Base-by-base conservation (phyloP, 2,888 invertebrate genomes). In the Spisula solida region DNA sequence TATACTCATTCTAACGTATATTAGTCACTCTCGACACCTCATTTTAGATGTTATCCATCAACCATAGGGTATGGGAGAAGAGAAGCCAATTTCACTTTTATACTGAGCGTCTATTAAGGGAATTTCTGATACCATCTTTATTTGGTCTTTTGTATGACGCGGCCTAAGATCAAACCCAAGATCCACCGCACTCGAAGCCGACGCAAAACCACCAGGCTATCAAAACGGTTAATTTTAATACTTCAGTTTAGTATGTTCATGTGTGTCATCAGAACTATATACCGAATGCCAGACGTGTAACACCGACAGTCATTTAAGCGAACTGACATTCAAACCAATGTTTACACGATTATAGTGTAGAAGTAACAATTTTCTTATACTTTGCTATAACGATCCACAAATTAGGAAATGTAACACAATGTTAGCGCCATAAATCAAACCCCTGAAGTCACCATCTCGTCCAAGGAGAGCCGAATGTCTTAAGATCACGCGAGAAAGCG, bases 401-500 rank as follows among this genome's bases (percentile, higher is more conserved):
- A 75, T 75, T 16, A 34, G 31, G 75, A 31, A 75, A 75, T 75
- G 86, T 88, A 51, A 87, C 25, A 75, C 75, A 75, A 75, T 5
- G 34, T 25, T 75, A 75, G 34, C 83, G 41, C 56, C 34, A 79
- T 86, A 89, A 89, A 89, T 89, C 89, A 86, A 86, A 60, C 41
- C 75, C 51, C 48, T 31, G 70, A 56, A 75, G 86, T 86, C 66
- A 79, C 66, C 56, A 81, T 83, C 47, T 34, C 86, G 86, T 55
- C 89, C 83, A 70, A 81, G 84, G 70, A 66, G 81, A 83, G 81
- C 89, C 80, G 81, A 89, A 89, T 86, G 83, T 82, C 86, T 86
- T 80, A 34, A 86, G 86, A 89, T 89, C 89, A 89, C 86, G 89
- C 89, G 86, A 89, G 86, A 89, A 80, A 70, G 81, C 85, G 55